Evolutionary conservation across 2,888 invertebrate species (phyloP).

Genomic region (Rhyacophila evoluta): DNA sequence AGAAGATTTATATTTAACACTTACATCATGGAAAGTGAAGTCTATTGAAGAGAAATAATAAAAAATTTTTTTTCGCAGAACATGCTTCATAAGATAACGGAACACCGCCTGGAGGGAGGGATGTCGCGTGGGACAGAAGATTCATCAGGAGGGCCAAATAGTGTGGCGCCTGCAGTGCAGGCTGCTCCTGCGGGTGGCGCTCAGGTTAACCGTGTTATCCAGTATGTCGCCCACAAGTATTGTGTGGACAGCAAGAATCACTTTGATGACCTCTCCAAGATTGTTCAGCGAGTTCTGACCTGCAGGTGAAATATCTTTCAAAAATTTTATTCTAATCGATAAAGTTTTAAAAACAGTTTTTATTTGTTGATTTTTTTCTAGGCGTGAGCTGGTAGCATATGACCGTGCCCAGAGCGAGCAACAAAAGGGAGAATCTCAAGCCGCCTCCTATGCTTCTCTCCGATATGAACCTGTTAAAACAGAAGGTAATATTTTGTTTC

Average conservation of each 20-base stretch:
- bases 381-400: conserved; percentile 88
- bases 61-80: conserved; percentile 69
- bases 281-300: conserved; percentile 90
- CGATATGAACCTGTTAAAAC: conserved; percentile 64
- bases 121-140: conserved; percentile 64
- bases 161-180: conserved; percentile 66
- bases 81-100: conserved; percentile 87
- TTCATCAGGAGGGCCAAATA: conserved; percentile 59
- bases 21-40: too few relatives aligned
- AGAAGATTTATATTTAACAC: too few relatives aligned
- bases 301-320: conserved; percentile 71
- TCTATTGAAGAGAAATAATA: too few relatives aligned
- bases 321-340: neutral
- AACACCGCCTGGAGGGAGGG: conserved; percentile 82
- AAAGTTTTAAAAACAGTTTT: neutral
- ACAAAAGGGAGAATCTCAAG: conserved; percentile 64
- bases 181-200: conserved; percentile 64
- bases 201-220: conserved; percentile 93
- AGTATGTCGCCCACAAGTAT: conserved; percentile 93
- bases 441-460: conserved; percentile 66
- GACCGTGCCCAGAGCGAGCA: conserved; percentile 85
- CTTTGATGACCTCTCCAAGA: conserved; percentile 94
- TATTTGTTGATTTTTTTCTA: neutral
- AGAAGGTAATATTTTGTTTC: conserved; percentile 36
- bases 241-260: conserved; percentile 94